These are phyloP conservation scores for Plotosus lineatus DNA, from an alignment of 2,113 vertebrate species.

Conservation along the genomic window DNA sequence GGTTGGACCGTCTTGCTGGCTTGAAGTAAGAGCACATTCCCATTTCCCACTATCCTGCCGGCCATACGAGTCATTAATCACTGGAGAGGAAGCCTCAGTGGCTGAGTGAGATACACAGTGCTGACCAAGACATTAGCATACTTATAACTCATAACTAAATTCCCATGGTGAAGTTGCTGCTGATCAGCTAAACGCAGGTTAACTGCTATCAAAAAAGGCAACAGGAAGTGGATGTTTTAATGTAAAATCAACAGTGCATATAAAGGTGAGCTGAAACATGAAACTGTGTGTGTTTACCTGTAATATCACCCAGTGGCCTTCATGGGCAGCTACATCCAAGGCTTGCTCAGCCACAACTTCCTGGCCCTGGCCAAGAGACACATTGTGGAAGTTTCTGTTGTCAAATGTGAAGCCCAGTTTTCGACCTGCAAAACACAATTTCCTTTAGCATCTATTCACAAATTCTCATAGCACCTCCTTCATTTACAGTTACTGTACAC, in stretches of 20 bases:
- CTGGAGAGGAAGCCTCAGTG: slow-evolving; percentile 35
- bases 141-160: slow-evolving; percentile 7
- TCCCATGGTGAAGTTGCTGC: neutral
- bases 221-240: neutral
- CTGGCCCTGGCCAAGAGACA: slow-evolving; percentile 94
- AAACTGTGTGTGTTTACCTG: slow-evolving; percentile 71
- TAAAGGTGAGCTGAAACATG: neutral
- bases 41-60: slow-evolving; percentile 38
- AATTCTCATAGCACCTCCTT: neutral
- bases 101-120: slow-evolving; percentile 22
- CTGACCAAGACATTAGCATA: slow-evolving; percentile 9
- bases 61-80: slow-evolving; percentile 57
- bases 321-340: slow-evolving; percentile 79
- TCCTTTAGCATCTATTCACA: neutral
- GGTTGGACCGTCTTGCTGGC: slow-evolving; percentile 41
- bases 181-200: slow-evolving; percentile 26
- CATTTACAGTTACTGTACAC: neutral
- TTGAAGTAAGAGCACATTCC: slow-evolving; percentile 39
- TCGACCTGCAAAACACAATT: slow-evolving; percentile 74
- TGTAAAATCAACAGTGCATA: neutral
- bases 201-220: slow-evolving; percentile 8
- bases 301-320: slow-evolving; percentile 94
- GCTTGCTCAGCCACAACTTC: slow-evolving; percentile 85
- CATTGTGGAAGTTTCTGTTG: slow-evolving; percentile 89
- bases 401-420: slow-evolving; percentile 88